These are phyloP conservation scores for Labroides dimidiatus DNA, from an alignment of 2,797 vertebrate species.

Conservation along the genomic window DNA sequence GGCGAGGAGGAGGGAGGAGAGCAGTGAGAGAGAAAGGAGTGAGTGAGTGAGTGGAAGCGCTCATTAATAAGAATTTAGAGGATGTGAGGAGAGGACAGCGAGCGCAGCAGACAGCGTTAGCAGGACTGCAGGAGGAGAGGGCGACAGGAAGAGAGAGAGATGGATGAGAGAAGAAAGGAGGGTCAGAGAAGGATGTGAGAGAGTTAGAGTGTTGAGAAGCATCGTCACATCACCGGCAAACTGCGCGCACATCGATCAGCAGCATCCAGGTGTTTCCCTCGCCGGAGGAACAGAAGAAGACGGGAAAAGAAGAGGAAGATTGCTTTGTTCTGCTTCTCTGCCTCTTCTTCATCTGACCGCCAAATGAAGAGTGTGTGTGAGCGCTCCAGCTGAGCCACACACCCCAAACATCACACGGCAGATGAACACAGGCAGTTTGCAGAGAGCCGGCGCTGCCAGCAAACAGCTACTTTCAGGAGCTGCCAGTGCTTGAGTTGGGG, in stretches of 20 bases:
- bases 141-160: conserved; percentile 14
- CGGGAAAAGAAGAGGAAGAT: background rate
- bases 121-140: conserved; percentile 15
- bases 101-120: conserved; percentile 11
- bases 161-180: conserved; percentile 16
- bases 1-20: conserved; percentile 11
- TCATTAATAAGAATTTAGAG: conserved; percentile 68
- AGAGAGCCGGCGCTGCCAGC: conserved; percentile 30
- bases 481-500: conserved; percentile 45
- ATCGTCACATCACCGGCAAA: background rate
- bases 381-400: conserved; percentile 58
- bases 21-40: conserved; percentile 31
- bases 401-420: conserved; percentile 35
- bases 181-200: conserved; percentile 26
- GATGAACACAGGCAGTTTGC: conserved; percentile 36
- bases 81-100: conserved; percentile 54
- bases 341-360: conserved; percentile 3
- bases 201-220: conserved; percentile 46
- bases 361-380: conserved; percentile 33
- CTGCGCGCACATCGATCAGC: conserved; percentile 28
- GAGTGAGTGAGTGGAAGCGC: conserved; percentile 47
- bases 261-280: conserved; percentile 21
- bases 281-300: background rate
- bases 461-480: conserved; percentile 46
- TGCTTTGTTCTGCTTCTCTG: conserved; percentile 20